Conservation (phyloP, 2,888 invertebrate genomes). For the Griposia aprilina region DNA sequence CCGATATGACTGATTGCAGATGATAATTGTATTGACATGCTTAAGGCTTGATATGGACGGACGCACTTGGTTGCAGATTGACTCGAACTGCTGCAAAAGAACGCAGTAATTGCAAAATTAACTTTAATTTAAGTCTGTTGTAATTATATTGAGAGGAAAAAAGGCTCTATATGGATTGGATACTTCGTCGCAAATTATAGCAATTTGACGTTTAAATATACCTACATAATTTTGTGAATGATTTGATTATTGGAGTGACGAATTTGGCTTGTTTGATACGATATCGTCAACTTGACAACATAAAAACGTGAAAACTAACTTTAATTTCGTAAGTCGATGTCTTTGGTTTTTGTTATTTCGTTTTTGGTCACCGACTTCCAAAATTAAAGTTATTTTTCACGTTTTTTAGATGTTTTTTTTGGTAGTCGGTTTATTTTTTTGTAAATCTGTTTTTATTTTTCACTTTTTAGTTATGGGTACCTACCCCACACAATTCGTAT, state of each 20-base stretch:
- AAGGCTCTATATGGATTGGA: neutral
- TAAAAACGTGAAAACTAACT: too few relatives aligned
- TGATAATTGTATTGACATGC: slow-evolving; percentile 41
- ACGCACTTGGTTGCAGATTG: slow-evolving; percentile 23
- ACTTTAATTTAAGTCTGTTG: neutral
- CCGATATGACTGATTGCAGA: slow-evolving; percentile 28
- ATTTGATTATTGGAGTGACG: neutral
- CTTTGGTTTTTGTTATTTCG: too few relatives aligned
- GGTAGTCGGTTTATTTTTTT: too few relatives aligned
- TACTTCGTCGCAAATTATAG: slow-evolving; percentile 11
- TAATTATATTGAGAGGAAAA: slow-evolving; percentile 17
- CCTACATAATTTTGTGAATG: neutral
- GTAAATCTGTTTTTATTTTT: too few relatives aligned
- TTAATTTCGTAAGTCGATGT: too few relatives aligned
- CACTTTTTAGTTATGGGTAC: too few relatives aligned
- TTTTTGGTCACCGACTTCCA: too few relatives aligned
- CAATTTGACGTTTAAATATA: neutral
- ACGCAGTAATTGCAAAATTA: slow-evolving; percentile 19
- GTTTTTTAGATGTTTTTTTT: too few relatives aligned
- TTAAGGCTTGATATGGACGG: slow-evolving; percentile 9
- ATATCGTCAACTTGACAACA: too few relatives aligned
- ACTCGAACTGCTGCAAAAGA: slow-evolving; percentile 18
- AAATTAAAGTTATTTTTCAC: too few relatives aligned
- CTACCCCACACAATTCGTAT: too few relatives aligned
- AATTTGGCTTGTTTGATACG: too few relatives aligned